Evolutionary conservation across 2,888 invertebrate genomes (phyloP), one percentile per base, ranked within the genome.

Genomic region (Ecliptopera silaceata): DNA sequence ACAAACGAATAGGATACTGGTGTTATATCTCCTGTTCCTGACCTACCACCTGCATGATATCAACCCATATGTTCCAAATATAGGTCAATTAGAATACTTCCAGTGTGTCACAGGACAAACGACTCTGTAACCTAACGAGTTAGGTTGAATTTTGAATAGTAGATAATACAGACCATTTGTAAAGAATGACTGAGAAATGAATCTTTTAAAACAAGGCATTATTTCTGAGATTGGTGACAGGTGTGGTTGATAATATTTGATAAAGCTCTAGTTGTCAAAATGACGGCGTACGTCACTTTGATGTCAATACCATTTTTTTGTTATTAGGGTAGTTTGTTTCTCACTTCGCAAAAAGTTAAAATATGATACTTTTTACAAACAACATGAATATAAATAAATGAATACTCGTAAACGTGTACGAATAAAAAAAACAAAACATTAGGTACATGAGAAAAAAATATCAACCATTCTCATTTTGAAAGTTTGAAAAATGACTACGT

Each of bases 41-140:
- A 80, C 82, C 83, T 84, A 84, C 79, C 72, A 90, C 85, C 88
- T 89, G 89, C 82, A 73, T 71, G 62, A 64, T 56, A 59, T 73
- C 75, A 72, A 81, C 80, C 85, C 82, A 84, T 85, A 85, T 87
- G 82, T 72, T 86, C 80, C 84, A 75, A 77, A 88, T 86, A 79
- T 86, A 79, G 86, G 84, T 86, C 84, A 87, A 76, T 86, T 85
- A 82, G 69, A 76, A 66, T 18, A 43, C 20, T 3, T 12, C 2
- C 26, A 15, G 34, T 3, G 11, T 12, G 8, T 11, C 32, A 44
- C 1, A 15, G 20, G 29, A 42, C 5, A 34, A 29, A 18, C 4
- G 6, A 43, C 48, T 43, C 32, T 48, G n/a, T 20, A 6, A 4
- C 5, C 6, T 8, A 3, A 2, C 0, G 4, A 0, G 15, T 49